Base-by-base conservation (phyloP, 2,113 vertebrate species). In the Sander vitreus region DNA sequence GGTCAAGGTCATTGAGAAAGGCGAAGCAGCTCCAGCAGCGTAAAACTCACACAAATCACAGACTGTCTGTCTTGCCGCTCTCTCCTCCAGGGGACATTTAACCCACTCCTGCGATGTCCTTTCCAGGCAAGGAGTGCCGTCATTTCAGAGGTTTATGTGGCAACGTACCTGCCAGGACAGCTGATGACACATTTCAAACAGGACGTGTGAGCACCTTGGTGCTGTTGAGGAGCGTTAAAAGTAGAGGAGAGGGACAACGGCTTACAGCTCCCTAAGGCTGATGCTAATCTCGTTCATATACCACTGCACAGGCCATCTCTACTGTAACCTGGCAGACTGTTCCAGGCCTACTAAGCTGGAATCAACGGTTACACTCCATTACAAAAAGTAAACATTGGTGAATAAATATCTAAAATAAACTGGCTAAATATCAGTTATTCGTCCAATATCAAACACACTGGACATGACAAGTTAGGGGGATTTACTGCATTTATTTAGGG, bases 151-250 rank as follows among this genome's bases (percentile, higher is more conserved):
- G 88, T 89, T 93, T 81, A 73, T 85, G 89, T 76, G 90, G 84
- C 83, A 63, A 91, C 84, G 48, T 86, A 80, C 80, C 85, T 89
- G 76, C 84, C 85, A 83, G 76, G 89, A 90, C 90, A 85, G 87
- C 87, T 89, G 90, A 94, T 90, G 91, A 93, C 91, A 93, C 88
- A 85, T 90, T 94, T 92, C 85, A 85, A 84, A 90, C 87, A 72
- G 81, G 84, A 92, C 57, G 50, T 88, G 86, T 60, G 63, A 91
- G 81, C 87, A 69, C 84, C 77, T 80, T 55, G 81, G 84, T 33
- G 67, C 87, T 76, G 77, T 74, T 77, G 87, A 91, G 85, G 78
- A 80, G 59, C 68, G 48, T 73, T 54, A 69, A 47, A 79, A 72
- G 85, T 60, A 36, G 69, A 87, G 71, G 55, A 30, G 76, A 82